Conservation (phyloP, 2,888 invertebrate genomes). For the Drosophila cracens region DNA sequence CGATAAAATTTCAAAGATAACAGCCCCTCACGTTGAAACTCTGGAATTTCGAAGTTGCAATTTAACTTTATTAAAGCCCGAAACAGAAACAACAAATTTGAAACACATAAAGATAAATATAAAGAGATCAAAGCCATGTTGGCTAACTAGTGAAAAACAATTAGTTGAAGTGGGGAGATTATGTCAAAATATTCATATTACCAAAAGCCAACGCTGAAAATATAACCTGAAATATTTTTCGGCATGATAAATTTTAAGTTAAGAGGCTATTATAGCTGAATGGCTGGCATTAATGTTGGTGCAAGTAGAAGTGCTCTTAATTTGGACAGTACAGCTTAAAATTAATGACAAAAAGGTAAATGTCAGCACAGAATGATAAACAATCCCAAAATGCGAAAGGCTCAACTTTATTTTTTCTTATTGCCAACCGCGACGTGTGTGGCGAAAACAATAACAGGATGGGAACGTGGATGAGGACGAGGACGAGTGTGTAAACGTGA, state of each 20-base stretch:
- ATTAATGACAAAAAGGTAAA: constrained; percentile 76
- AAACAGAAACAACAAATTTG: background rate
- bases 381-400: constrained; percentile 59
- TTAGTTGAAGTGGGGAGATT: background rate
- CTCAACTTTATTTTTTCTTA: constrained; percentile 55
- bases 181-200: background rate
- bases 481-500: background rate
- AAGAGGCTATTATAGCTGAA: constrained; percentile 8
- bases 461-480: constrained; percentile 20
- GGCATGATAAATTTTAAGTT: constrained; percentile 12
- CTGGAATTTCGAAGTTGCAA: background rate
- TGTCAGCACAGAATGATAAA: constrained; percentile 74
- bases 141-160: background rate
- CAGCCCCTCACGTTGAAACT: constrained; percentile 6
- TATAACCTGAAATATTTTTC: background rate
- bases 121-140: background rate
- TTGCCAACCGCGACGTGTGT: constrained; percentile 70
- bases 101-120: background rate
- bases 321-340: constrained; percentile 65
- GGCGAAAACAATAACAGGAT: constrained; percentile 75
- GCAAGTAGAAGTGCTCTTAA: constrained; percentile 19
- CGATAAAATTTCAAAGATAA: constrained; percentile 26
- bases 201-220: background rate
- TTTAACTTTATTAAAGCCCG: constrained; percentile 11
- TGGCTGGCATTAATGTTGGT: constrained; percentile 25